phyloP scores from a whole-genome alignment of 2,888 invertebrate genomes.

The Stratiomys singularior region DNA sequence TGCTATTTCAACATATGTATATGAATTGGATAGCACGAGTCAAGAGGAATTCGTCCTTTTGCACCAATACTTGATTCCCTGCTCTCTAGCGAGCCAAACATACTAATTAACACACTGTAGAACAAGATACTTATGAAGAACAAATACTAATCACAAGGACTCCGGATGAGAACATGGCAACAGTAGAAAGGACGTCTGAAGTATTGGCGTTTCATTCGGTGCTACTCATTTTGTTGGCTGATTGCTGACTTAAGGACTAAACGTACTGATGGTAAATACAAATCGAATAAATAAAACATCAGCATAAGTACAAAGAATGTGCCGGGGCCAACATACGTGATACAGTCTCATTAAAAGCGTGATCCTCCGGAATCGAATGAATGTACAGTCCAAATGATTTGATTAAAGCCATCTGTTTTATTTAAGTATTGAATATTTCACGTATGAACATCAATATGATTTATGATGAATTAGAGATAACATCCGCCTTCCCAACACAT shows the following conservation, averaged over 20 bases:
- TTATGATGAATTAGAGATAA: too few relatives aligned
- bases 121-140: not conserved
- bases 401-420: not conserved
- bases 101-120: conserved; percentile 28
- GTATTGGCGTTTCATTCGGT: not conserved
- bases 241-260: conserved; percentile 21
- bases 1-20: not conserved
- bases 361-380: not conserved
- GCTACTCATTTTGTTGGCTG: not conserved
- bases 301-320: conserved; percentile 12
- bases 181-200: not conserved
- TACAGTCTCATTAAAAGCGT: not conserved
- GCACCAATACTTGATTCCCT: not conserved
- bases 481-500: too few relatives aligned
- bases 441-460: too few relatives aligned
- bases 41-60: not conserved
- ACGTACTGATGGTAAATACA: not conserved
- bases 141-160: conserved; percentile 3
- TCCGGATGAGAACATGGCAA: not conserved
- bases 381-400: not conserved
- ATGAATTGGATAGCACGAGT: not conserved
- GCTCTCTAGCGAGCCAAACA: not conserved
- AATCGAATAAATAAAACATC: conserved; percentile 35
- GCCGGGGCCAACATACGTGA: not conserved
- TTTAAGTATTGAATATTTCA: not conserved